Evolutionary conservation across 2,113 vertebrate genomes (phyloP).

Genomic region (Eurypyga helias): DNA sequence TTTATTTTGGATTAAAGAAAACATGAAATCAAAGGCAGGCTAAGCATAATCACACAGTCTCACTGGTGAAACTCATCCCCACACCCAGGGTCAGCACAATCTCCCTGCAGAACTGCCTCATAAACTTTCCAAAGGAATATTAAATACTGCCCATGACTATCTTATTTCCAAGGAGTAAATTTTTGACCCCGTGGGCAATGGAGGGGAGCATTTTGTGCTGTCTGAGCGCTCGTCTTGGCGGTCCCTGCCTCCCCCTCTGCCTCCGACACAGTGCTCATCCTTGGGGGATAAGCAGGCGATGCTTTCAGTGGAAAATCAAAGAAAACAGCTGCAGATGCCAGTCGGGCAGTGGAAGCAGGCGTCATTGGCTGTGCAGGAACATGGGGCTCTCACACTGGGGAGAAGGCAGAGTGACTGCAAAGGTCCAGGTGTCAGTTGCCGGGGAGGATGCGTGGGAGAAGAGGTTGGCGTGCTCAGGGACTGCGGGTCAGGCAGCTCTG

Average conservation of each 20-base stretch:
- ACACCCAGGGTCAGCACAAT: accelerated
- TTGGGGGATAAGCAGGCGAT: too few species aligned
- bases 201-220: not conserved
- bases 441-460: not conserved
- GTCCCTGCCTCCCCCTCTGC: not conserved
- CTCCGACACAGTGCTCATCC: accelerated
- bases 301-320: not conserved
- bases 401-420: not conserved
- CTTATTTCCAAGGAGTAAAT: not conserved
- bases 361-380: accelerated
- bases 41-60: not conserved
- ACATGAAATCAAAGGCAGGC: not conserved
- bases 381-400: accelerated
- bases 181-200: not conserved
- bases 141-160: accelerated
- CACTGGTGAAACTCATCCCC: not conserved
- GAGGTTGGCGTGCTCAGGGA: accelerated
- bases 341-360: not conserved
- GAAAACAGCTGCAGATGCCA: not conserved
- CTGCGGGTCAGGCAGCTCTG: accelerated
- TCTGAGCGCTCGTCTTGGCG: accelerated
- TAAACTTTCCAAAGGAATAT: not conserved
- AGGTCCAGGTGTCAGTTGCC: accelerated
- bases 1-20: slow-evolving; percentile 41
- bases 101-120: not conserved